phyloP scores from a whole-genome alignment of 2,888 invertebrate genomes.

The Pollenia griseotomentosa region DNA sequence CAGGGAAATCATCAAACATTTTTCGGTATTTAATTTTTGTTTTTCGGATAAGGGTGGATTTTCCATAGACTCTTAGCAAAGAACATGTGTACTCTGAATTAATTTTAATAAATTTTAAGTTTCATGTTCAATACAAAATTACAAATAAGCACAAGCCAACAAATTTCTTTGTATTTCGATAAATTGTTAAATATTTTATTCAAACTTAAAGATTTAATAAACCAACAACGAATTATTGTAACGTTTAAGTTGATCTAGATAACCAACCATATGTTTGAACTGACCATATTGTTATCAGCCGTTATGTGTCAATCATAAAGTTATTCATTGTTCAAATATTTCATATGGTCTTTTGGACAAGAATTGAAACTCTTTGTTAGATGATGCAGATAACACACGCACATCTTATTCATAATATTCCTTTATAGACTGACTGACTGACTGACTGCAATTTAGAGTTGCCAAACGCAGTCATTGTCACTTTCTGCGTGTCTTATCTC shows the following conservation, averaged over 20 bases:
- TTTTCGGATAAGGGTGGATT: background rate
- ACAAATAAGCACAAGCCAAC: background rate
- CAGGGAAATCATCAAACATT: background rate
- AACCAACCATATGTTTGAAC: constrained; percentile 12
- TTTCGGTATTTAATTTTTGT: background rate
- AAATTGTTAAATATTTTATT: background rate
- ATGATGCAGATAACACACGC: constrained; percentile 35
- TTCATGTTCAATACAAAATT: constrained; percentile 2
- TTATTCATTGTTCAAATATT: constrained; percentile 39
- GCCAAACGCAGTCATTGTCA: constrained; percentile 44
- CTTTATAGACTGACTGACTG: background rate
- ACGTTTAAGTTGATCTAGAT: constrained; percentile 4
- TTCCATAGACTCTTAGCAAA: background rate
- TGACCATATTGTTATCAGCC: constrained; percentile 37
- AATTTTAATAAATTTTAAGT: background rate
- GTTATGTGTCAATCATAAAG: constrained; percentile 49
- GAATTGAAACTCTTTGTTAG: constrained; percentile 25
- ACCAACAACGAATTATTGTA: background rate
- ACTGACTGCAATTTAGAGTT: background rate
- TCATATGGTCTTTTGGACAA: constrained; percentile 40
- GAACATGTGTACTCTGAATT: background rate
- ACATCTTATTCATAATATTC: constrained; percentile 21
- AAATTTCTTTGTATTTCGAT: background rate
- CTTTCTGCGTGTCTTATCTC: constrained; percentile 36
- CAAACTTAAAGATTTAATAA: constrained; percentile 3